Conservation (phyloP, 2,888 invertebrate species). For the Conchocele bisecta region DNA sequence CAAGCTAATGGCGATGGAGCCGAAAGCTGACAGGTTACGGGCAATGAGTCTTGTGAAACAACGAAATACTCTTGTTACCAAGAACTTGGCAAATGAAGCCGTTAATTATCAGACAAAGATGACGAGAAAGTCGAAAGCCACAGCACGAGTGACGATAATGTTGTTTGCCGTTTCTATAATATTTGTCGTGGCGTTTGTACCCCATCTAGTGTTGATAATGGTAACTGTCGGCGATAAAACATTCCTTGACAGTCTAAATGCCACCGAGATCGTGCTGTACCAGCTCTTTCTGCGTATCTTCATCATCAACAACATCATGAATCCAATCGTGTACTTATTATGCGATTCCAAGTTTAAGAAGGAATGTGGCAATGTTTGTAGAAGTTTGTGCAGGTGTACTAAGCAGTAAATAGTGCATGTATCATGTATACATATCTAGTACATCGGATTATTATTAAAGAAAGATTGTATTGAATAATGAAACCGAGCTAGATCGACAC, state of each 20-base stretch:
- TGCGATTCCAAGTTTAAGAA: conserved; percentile 52
- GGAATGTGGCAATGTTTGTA: conserved; percentile 10
- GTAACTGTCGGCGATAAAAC: conserved; percentile 10
- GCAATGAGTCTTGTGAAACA: no score
- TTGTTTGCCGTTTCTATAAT: conserved; percentile 49
- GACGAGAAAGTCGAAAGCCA: conserved; percentile 39
- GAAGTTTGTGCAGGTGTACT: not conserved
- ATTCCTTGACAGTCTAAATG: conserved; percentile 32
- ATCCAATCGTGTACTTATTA: conserved; percentile 61
- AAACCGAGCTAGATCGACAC: no score
- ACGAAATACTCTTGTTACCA: no score
- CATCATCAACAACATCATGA: conserved; percentile 54
- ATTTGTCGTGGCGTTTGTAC: conserved; percentile 43
- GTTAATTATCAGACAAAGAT: no score
- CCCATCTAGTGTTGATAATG: conserved; percentile 49
- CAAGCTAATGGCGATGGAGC: no score
- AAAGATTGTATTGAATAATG: no score
- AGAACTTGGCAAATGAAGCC: no score
- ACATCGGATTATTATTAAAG: no score
- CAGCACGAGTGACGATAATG: conserved; percentile 49
- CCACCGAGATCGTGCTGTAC: conserved; percentile 23
- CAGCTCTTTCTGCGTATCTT: conserved; percentile 56
- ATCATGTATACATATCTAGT: no score
- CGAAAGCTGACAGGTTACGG: no score
- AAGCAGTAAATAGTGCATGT: no score